Conservation (phyloP, 1,140 invertebrate genomes). For the Catajapyx aquilonaris region DNA sequence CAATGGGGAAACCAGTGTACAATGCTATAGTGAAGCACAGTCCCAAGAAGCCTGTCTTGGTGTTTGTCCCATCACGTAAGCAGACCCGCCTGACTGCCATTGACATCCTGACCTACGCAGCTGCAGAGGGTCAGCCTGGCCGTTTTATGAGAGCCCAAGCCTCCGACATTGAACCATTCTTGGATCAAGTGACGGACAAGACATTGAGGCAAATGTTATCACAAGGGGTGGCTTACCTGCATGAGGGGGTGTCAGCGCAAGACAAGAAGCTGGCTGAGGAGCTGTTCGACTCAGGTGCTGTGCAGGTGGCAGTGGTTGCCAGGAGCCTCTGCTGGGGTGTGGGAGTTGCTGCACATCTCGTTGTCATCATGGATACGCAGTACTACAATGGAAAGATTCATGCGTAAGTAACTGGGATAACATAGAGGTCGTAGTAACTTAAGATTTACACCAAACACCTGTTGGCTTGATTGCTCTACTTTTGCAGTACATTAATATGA, state of each 20-base stretch:
- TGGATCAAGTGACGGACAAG: conserved; percentile 71
- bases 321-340: conserved; percentile 81
- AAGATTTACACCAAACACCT: too few species aligned
- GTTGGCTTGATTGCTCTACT: too few species aligned
- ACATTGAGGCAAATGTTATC: conserved; percentile 65
- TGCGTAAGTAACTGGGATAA: conserved; percentile 18
- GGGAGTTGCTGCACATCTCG: conserved; percentile 70
- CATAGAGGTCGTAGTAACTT: too few species aligned
- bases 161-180: conserved; percentile 66
- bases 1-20: conserved; percentile 95
- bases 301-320: conserved; percentile 81
- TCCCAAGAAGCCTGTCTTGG: conserved; percentile 68
- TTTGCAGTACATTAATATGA: too few species aligned
- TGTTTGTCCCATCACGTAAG: conserved; percentile 92
- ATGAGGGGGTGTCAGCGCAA: conserved; percentile 68
- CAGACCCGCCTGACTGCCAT: conserved; percentile 86
- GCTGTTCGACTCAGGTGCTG: conserved; percentile 76
- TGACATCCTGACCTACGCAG: conserved; percentile 80
- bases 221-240: conserved; percentile 91
- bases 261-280: conserved; percentile 82
- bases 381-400: conserved; percentile 79
- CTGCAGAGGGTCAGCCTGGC: conserved; percentile 61
- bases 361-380: conserved; percentile 95
- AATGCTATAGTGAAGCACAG: conserved; percentile 79
- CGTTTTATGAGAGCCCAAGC: conserved; percentile 77